phyloP scores from a whole-genome alignment of 1,140 invertebrate genomes.

The Subanguina moxae region DNA sequence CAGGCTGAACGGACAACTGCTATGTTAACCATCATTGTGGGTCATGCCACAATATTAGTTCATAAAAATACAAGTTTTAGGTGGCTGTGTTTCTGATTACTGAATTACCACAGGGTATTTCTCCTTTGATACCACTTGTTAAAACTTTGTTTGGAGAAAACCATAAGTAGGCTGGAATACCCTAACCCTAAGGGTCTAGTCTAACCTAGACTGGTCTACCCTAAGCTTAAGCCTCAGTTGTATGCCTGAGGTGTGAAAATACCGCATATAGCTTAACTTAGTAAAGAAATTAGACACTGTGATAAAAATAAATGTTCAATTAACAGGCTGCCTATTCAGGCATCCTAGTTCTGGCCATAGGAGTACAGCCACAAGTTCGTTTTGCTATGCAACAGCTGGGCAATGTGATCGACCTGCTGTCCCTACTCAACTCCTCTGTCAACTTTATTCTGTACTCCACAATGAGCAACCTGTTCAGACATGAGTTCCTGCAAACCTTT shows the following conservation, averaged over 20 bases:
- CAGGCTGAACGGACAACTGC: conserved; percentile 56
- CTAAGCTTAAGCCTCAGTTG: too few species aligned
- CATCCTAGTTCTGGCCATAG: conserved; percentile 35
- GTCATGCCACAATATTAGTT: too few species aligned
- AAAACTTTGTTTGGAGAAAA: too few species aligned
- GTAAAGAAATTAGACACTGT: too few species aligned
- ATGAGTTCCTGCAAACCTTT: conserved; percentile 37
- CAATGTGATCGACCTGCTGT: conserved; percentile 61
- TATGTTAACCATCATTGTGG: conserved; percentile 53
- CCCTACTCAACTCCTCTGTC: conserved; percentile 56
- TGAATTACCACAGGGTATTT: conserved; percentile 54
- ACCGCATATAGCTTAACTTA: too few species aligned
- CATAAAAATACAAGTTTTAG: too few species aligned
- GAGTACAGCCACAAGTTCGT: conserved; percentile 31
- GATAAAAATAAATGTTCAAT: too few species aligned
- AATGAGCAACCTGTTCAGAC: conserved; percentile 59
- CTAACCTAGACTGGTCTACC: too few species aligned
- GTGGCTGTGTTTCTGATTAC: conserved; percentile 55
- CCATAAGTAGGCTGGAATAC: too few species aligned
- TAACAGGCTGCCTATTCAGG: conserved; percentile 7
- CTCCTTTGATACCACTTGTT: not conserved
- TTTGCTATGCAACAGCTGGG: conserved; percentile 59
- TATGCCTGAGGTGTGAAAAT: too few species aligned
- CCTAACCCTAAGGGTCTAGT: too few species aligned
- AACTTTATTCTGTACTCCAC: conserved; percentile 64